Evolutionary conservation across 2,888 invertebrate genomes (phyloP), one percentile per base, ranked within the genome.

Genomic region (Apomyelois bistriatella): DNA sequence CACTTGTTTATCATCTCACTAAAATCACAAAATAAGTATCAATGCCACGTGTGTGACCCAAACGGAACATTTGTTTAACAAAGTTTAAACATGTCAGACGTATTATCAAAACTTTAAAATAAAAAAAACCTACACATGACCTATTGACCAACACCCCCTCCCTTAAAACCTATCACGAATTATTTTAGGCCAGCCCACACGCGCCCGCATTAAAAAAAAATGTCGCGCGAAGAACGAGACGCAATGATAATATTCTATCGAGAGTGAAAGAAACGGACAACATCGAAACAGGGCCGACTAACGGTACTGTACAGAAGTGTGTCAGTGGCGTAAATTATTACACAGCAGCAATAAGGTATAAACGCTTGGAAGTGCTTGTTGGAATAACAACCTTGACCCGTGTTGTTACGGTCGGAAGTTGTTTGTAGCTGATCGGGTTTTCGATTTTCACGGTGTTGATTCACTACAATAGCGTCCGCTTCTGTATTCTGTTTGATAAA

Each of bases 231-330:
- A 61, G 76, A 81, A 65, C 70, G 87, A 85, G 82, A 89, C 76
- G 61, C 70, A 66, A 57, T 62, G 2, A 75, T 72, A 59, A 66
- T 57, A 62, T 58, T 52, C 66, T 64, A 80, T 75, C 81, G 85
- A 88, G 89, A 88, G 87, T 83, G 89, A 89, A 84, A 82, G 86
- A 85, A 85, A 85, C 73, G 74, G 76, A 65, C 68, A 74, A 66
- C 74, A 62, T 66, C 72, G 64, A 81, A 87, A 87, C 79, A 78
- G 85, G 86, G 89, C 81, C 90, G 82, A 62, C 76, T 91, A 90
- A 90, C 90, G 90, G 90, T 88, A 87, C 78, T 79, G 75, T 76
- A 76, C 82, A 86, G 89, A 90, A 89, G 89, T 91, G 80, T 91
- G 90, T 90, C 90, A 90, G 86, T 88, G 79, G 88, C 88, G 85